These are phyloP conservation scores for Caerostris extrusa DNA, from an alignment of 1,140 invertebrate genomes.

Conservation along the genomic window DNA sequence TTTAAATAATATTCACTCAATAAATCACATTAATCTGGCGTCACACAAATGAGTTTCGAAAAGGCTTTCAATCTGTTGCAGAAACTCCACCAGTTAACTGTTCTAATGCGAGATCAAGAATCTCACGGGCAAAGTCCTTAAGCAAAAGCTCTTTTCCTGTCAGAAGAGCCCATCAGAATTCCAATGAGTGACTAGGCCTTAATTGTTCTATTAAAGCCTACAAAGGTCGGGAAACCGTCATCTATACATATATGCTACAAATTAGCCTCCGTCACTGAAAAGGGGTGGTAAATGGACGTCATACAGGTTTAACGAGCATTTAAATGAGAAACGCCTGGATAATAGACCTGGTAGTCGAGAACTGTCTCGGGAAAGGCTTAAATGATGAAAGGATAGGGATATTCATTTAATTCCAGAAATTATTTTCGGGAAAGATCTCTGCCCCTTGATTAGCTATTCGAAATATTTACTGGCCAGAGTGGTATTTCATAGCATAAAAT, in stretches of 20 bases:
- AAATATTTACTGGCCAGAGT: not conserved
- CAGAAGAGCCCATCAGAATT: not conserved
- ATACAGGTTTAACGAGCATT: slow-evolving; percentile 15
- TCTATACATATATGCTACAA: not conserved
- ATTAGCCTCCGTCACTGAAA: slow-evolving; percentile 2
- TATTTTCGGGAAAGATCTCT: not conserved
- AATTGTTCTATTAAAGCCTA: slow-evolving; percentile 50
- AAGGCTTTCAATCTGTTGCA: not conserved
- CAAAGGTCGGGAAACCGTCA: not conserved
- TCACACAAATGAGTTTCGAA: not conserved
- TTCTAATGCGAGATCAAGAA: not conserved
- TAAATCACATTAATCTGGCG: no score
- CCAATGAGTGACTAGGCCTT: not conserved
- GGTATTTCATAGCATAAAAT: no score
- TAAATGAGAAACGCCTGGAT: slow-evolving; percentile 24
- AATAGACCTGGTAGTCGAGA: not conserved
- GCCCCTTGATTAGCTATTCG: not conserved
- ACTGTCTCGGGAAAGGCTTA: not conserved
- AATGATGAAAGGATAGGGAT: not conserved
- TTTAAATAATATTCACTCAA: no score
- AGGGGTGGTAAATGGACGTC: slow-evolving; percentile 1
- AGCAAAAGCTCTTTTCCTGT: not conserved
- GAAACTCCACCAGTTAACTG: not conserved
- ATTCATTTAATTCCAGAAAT: not conserved
- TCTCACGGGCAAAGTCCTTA: not conserved